A percentile compares a stretch with the other conserved stretches of the same genome.
These are phyloP conservation scores for Corythoichthys intestinalis DNA, from an alignment of 2,113 vertebrate genomes.

Conservation along the genomic window DNA sequence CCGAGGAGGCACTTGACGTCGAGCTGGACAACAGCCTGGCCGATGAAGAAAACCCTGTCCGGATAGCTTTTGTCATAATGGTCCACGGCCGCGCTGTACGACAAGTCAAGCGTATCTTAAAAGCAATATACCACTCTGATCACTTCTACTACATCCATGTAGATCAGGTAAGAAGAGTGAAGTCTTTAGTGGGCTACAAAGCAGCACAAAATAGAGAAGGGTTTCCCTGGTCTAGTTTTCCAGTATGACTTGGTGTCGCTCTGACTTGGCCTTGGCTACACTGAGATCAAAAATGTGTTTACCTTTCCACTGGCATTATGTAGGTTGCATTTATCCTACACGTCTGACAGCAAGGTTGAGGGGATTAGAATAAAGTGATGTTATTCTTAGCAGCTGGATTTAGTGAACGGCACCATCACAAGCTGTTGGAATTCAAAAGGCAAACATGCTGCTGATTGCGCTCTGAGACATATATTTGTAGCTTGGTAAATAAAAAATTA, in stretches of 20 bases:
- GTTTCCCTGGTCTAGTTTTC: not conserved
- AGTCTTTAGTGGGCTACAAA: not conserved
- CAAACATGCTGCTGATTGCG: slow-evolving; percentile 5
- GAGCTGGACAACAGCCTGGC: slow-evolving; percentile 76
- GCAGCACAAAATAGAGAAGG: not conserved
- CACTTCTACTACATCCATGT: slow-evolving; percentile 98
- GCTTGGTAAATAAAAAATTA: not conserved
- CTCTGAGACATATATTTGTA: not conserved
- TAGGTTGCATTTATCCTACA: slow-evolving; percentile 34
- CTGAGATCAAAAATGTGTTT: slow-evolving; percentile 24
- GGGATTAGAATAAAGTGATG: slow-evolving; percentile 46
- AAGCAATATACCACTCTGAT: slow-evolving; percentile 89
- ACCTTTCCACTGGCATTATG: slow-evolving; percentile 22
- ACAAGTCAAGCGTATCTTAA: slow-evolving; percentile 92
- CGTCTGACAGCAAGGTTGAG: slow-evolving; percentile 35
- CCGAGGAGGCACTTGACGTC: slow-evolving; percentile 73
- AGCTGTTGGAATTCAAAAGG: slow-evolving; percentile 29
- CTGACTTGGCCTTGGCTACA: not conserved
- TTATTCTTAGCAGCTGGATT: slow-evolving; percentile 56
- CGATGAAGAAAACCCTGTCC: slow-evolving; percentile 75
- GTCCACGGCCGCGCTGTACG: slow-evolving; percentile 89
- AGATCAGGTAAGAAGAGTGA: slow-evolving; percentile 78
- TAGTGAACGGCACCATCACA: slow-evolving; percentile 26
- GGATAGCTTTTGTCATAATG: slow-evolving; percentile 89
- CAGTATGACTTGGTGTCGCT: slow-evolving; percentile 4